Evolutionary conservation across 2,888 invertebrate species (phyloP).

Genomic region (Caenorhabditis becei): DNA sequence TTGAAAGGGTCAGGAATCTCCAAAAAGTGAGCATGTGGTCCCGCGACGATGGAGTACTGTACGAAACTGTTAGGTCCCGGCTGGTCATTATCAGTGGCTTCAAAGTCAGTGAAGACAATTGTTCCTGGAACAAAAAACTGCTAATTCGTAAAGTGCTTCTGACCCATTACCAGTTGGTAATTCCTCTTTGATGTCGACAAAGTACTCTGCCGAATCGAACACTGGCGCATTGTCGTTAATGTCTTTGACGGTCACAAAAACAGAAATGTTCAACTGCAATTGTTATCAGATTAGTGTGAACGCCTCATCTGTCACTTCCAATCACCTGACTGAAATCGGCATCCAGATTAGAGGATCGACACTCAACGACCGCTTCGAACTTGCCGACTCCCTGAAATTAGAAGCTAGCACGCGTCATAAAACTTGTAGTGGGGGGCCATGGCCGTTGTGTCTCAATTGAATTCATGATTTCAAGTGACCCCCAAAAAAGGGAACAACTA

Average conservation of each 20-base stretch:
- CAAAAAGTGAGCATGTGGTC: slow-evolving; percentile 68
- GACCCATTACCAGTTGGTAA: slow-evolving; percentile 70
- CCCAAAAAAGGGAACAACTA: slow-evolving; percentile 34
- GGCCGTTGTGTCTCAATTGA: slow-evolving; percentile 9
- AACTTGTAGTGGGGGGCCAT: no score
- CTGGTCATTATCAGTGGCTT: slow-evolving; percentile 78
- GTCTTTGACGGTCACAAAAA: slow-evolving; percentile 79
- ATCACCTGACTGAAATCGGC: slow-evolving; percentile 73
- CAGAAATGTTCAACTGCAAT: slow-evolving; percentile 79
- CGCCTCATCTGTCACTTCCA: slow-evolving; percentile 22
- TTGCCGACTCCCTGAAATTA: slow-evolving; percentile 71
- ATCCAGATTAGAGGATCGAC: slow-evolving; percentile 68
- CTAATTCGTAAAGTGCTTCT: slow-evolving; percentile 10
- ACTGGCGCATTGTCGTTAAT: slow-evolving; percentile 81
- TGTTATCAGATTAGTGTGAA: slow-evolving; percentile 35
- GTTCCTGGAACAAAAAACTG: slow-evolving; percentile 68
- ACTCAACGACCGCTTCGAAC: slow-evolving; percentile 74
- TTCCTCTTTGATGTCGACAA: slow-evolving; percentile 77
- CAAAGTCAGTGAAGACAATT: slow-evolving; percentile 77
- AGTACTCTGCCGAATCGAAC: slow-evolving; percentile 75
- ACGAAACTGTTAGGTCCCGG: slow-evolving; percentile 79
- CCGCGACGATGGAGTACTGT: slow-evolving; percentile 75
- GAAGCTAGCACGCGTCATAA: slow-evolving; percentile 64
- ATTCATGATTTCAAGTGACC: neutral
- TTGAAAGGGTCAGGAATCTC: slow-evolving; percentile 76